phyloP scores from a whole-genome alignment of 2,797 vertebrate genomes.

The Helarctos malayanus region DNA sequence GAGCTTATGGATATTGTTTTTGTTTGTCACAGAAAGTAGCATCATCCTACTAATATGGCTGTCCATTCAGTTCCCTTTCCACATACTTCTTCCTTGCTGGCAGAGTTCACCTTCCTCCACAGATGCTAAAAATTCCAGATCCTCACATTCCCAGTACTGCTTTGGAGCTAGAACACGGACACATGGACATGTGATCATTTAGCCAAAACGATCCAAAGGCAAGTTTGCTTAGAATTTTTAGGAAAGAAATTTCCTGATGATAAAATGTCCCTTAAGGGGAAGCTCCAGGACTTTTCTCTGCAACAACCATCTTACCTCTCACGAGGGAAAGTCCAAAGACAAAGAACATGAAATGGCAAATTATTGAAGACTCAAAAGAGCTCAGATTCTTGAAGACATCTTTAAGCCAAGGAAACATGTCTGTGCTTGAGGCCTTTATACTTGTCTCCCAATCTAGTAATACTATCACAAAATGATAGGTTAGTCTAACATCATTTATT shows the following conservation, averaged over 20 bases:
- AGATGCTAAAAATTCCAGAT: background rate
- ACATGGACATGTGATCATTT: background rate
- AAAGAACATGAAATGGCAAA: background rate
- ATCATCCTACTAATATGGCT: background rate
- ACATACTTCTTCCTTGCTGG: background rate
- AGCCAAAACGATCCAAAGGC: background rate
- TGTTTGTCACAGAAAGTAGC: background rate
- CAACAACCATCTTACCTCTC: background rate
- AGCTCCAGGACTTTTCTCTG: background rate
- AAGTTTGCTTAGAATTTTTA: background rate
- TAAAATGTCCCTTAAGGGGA: background rate
- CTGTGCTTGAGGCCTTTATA: background rate
- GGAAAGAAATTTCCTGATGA: background rate
- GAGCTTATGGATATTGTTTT: background rate
- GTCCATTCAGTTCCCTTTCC: background rate
- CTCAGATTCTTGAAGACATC: background rate
- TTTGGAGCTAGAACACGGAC: background rate
- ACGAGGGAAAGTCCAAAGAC: background rate
- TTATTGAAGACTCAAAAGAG: background rate
- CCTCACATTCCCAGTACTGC: background rate
- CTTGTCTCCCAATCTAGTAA: background rate
- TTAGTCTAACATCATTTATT: constrained; percentile 12
- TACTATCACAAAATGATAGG: background rate
- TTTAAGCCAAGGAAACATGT: background rate
- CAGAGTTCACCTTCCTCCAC: background rate